Base-by-base conservation (phyloP, 2,888 invertebrate species). In the Pristionchus exspectatus region DNA sequence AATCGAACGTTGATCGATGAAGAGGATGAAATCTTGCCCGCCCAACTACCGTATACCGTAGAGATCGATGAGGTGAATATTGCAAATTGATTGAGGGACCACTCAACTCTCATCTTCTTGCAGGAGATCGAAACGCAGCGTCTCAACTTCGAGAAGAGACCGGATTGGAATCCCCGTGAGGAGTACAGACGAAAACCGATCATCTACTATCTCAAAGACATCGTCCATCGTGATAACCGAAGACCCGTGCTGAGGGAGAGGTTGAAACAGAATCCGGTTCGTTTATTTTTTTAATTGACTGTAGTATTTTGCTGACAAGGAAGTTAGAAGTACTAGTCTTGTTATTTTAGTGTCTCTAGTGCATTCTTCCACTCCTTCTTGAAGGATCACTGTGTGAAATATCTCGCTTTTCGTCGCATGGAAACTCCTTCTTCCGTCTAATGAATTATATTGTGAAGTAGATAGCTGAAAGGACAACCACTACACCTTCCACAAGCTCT, bases 1-100 rank as follows among this genome's bases (percentile, higher is more conserved):
- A 86, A 86, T 86, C 63, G 86, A 5, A 86, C 86, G n/a, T 3
- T 18, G n/a, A 56, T 50, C 10, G 38, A 63, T n/a, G 86, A 66
- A 14, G n/a, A 66, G 5, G 86, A 86, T 21, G 86, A 86, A 27
- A 21, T 86, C 9, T 3, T 9, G 24, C 59, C 59, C n/a, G 63
- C 86, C n/a, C 24, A 66, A 18, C 50, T 86, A 66, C 86, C 86
- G 44, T 86, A 86, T n/a, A 27, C 38, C 14, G n/a, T 16, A 1
- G 86, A 86, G 50, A 21, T 77, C 4, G 77, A 77, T 5, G 44
- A 77, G 44, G 77, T 77, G n/a, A 77, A 44, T 30, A 24, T 33
- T 30, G 21, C 44, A 50, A 50, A 50, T 50, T 50, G 44, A 3
- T 50, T 50, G 3, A 1, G 12, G 5, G 9, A 9, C 44, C 44